Conservation (phyloP, 2,797 vertebrate genomes). For the Phyllotis vaccarum region DNA sequence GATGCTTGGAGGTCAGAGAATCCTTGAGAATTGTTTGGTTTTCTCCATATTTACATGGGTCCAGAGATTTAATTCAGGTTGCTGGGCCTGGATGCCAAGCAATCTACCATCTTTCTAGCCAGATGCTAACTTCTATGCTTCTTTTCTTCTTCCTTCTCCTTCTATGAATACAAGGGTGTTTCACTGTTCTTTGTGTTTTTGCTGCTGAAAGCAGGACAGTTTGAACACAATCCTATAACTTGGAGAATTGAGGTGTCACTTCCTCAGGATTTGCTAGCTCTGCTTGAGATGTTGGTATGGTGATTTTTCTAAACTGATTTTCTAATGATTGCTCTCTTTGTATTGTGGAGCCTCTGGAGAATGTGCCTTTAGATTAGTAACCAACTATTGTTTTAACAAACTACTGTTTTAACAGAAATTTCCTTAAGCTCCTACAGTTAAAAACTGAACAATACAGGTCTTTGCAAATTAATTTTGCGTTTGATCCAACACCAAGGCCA, state of each 20-base stretch:
- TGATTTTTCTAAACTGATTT: neutral
- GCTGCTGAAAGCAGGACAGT: neutral
- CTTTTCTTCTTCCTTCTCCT: neutral
- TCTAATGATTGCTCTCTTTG: neutral
- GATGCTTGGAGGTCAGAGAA: neutral
- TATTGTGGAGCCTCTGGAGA: neutral
- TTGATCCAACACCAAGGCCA: neutral
- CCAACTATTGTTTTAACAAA: too few species aligned
- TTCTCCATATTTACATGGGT: neutral
- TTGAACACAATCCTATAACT: neutral
- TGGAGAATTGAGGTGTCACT: neutral
- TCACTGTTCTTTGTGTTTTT: neutral
- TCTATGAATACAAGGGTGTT: neutral
- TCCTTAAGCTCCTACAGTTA: neutral
- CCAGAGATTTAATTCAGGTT: neutral
- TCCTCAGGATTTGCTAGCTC: neutral
- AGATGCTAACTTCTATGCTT: neutral
- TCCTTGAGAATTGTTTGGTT: neutral
- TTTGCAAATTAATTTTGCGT: neutral
- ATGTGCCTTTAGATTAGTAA: neutral
- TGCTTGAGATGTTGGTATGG: neutral
- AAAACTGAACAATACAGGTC: too few species aligned
- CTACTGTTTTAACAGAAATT: neutral
- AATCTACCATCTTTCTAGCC: neutral
- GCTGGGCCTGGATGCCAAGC: too few species aligned